Conservation (phyloP, 2,113 vertebrate species). For the Rutilus rutilus region DNA sequence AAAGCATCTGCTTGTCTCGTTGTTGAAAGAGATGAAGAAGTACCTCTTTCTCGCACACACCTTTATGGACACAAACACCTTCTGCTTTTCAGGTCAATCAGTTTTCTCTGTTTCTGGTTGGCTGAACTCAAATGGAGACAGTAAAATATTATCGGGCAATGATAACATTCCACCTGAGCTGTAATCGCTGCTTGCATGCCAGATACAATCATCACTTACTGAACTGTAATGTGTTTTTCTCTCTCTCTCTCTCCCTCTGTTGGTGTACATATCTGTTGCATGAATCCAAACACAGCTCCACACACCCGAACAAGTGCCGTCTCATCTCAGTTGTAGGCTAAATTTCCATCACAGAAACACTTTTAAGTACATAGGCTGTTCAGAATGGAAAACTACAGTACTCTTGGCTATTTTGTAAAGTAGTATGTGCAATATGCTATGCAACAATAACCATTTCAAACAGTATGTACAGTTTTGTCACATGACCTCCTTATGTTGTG, state of each 20-base stretch:
- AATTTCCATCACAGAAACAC: neutral
- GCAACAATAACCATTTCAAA: neutral
- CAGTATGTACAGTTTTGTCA: neutral
- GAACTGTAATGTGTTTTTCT: neutral
- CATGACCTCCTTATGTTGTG: neutral
- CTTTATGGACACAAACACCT: neutral
- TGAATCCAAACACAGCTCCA: slow-evolving; percentile 19
- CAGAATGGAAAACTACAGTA: neutral
- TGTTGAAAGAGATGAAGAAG: neutral
- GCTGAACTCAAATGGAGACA: slow-evolving; percentile 65
- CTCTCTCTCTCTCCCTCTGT: slow-evolving; percentile 1
- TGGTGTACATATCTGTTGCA: neutral
- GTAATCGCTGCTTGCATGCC: slow-evolving; percentile 49
- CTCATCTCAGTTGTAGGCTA: neutral
- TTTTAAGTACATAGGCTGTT: neutral
- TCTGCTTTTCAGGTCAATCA: slow-evolving; percentile 28
- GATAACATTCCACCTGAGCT: slow-evolving; percentile 71
- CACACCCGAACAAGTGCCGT: neutral
- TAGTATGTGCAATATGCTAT: neutral
- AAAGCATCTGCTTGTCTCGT: neutral
- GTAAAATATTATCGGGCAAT: slow-evolving; percentile 64
- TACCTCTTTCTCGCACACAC: neutral
- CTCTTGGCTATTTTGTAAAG: neutral
- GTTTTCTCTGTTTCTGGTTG: slow-evolving; percentile 62
- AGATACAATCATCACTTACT: slow-evolving; percentile 48